Percentiles rank a stretch among this genome's conserved stretches.
phyloP scores from a whole-genome alignment of 2,113 vertebrate species.

The Varanus komodoensis region DNA sequence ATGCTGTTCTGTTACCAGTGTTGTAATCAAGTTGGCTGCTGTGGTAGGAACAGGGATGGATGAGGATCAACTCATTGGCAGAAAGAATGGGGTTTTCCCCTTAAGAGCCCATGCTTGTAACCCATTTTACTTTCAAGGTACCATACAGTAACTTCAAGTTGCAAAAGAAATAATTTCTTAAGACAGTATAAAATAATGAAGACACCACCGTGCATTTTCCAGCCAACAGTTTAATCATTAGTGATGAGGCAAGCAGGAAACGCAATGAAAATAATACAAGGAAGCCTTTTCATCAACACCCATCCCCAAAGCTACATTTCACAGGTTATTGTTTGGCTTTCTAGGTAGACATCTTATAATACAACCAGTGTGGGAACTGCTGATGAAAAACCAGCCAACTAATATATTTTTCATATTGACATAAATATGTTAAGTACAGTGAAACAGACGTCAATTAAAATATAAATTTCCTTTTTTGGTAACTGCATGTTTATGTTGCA shows the following conservation, averaged over 20 bases:
- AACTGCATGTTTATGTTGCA: conserved; percentile 46
- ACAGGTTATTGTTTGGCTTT: conserved; percentile 60
- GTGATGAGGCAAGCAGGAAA: conserved; percentile 74
- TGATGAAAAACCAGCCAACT: conserved; percentile 54
- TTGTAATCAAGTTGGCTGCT: neutral
- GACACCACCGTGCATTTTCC: conserved; percentile 43
- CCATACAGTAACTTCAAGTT: conserved; percentile 20
- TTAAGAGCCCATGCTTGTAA: conserved; percentile 1
- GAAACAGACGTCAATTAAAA: conserved; percentile 56
- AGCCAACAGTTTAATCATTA: conserved; percentile 49
- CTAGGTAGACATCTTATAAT: conserved; percentile 33
- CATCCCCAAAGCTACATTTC: conserved; percentile 60
- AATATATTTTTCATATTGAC: conserved; percentile 51
- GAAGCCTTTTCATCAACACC: conserved; percentile 72
- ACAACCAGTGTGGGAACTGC: conserved; percentile 46
- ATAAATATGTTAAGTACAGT: conserved; percentile 39
- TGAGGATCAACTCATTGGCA: neutral
- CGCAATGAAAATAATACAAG: conserved; percentile 66
- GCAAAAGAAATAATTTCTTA: conserved; percentile 57
- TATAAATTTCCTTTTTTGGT: conserved; percentile 32
- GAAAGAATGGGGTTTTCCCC: neutral
- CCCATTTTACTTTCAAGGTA: neutral
- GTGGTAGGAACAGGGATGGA: neutral
- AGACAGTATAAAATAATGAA: conserved; percentile 55
- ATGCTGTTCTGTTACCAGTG: neutral